Conservation (phyloP, 2,888 invertebrate genomes). For the Neoaliturus tenellus region DNA sequence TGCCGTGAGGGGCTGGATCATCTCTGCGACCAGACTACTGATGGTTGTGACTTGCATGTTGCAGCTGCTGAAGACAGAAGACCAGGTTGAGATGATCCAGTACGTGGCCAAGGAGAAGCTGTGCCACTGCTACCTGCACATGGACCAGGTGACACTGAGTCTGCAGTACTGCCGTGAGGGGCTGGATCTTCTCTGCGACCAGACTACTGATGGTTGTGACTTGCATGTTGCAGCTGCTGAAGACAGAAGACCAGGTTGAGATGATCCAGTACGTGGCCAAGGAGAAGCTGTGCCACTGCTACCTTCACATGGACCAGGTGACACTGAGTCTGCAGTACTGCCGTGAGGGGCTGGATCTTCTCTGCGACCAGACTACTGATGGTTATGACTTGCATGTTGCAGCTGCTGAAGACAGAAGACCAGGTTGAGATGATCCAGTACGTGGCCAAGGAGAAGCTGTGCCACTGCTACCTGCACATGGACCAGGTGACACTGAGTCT, state of each 20-base stretch:
- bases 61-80: slow-evolving; percentile 74
- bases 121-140: slow-evolving; percentile 86
- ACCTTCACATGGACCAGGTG: slow-evolving; percentile 81
- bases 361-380: slow-evolving; percentile 85
- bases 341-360: slow-evolving; percentile 85
- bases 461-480: slow-evolving; percentile 85
- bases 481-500: slow-evolving; percentile 85
- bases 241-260: slow-evolving; percentile 77
- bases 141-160: slow-evolving; percentile 84
- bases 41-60: too few relatives aligned
- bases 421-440: slow-evolving; percentile 83
- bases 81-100: slow-evolving; percentile 81
- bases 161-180: slow-evolving; percentile 87
- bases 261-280: slow-evolving; percentile 86
- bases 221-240: slow-evolving; percentile 72
- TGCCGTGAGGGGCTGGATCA: slow-evolving; percentile 90
- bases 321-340: slow-evolving; percentile 86
- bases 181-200: slow-evolving; percentile 83
- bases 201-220: too few relatives aligned
- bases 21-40: too few relatives aligned
- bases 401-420: slow-evolving; percentile 75
- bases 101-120: slow-evolving; percentile 85
- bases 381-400: too few relatives aligned
- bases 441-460: slow-evolving; percentile 85
- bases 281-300: slow-evolving; percentile 88